A percentile compares a stretch with the other conserved stretches of the same genome.
Evolutionary conservation across 2,797 vertebrate species (phyloP).

Genomic region (Eptatretus atami): DNA sequence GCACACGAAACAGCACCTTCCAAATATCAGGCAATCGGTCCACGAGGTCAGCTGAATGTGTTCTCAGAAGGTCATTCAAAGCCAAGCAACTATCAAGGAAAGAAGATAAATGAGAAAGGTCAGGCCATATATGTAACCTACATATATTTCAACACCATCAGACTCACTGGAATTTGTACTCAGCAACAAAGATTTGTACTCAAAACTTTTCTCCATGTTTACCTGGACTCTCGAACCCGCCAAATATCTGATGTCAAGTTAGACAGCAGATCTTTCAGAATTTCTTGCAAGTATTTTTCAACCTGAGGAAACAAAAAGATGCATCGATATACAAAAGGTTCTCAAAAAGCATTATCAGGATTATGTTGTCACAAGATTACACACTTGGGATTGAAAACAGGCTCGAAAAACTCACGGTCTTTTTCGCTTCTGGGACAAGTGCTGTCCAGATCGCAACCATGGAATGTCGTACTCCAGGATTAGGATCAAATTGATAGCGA

Average conservation of each 20-base stretch:
- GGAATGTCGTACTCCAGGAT: constrained; percentile 62
- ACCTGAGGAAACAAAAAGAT: constrained; percentile 22
- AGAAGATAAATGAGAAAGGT: background rate
- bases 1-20: constrained; percentile 80
- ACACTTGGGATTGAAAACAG: background rate
- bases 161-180: background rate
- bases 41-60: constrained; percentile 14
- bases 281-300: constrained; percentile 82
- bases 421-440: constrained; percentile 16
- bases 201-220: constrained; percentile 7
- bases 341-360: background rate
- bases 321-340: background rate
- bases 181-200: background rate
- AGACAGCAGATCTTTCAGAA: constrained; percentile 61
- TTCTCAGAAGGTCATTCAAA: constrained; percentile 59
- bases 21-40: constrained; percentile 71
- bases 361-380: background rate
- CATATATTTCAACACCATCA: background rate
- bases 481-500: constrained; percentile 92
- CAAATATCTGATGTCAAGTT: constrained; percentile 73
- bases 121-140: too few relatives aligned
- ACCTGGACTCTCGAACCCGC: constrained; percentile 88
- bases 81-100: constrained; percentile 42
- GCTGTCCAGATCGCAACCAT: constrained; percentile 99
- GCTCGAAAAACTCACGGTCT: background rate